A percentile compares a stretch with the other conserved stretches of the same genome.
phyloP scores from a whole-genome alignment of 2,113 vertebrate species.

The Hoplias malabaricus region DNA sequence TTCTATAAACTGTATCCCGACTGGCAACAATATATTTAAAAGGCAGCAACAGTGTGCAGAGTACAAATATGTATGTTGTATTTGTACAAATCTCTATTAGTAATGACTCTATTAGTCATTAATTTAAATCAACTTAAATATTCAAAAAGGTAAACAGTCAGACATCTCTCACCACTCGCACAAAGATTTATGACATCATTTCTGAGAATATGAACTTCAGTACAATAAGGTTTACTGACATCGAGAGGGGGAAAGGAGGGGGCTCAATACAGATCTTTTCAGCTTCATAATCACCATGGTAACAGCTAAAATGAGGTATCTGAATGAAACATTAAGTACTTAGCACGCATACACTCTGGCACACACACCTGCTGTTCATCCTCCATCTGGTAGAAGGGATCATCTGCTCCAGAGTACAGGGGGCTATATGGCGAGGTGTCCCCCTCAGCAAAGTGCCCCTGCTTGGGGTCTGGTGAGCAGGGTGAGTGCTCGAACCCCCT shows the following conservation, averaged over 20 bases:
- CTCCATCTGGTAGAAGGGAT: constrained; percentile 46
- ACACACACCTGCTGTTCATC: constrained; percentile 58
- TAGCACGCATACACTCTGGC: not conserved
- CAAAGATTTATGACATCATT: not conserved
- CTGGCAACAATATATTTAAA: too few relatives aligned
- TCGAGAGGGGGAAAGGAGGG: not conserved
- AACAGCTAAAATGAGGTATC: constrained; percentile 9
- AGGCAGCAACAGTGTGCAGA: too few relatives aligned
- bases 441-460: constrained; percentile 18
- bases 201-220: not conserved
- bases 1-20: too few relatives aligned
- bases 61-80: not conserved
- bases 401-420: constrained; percentile 50
- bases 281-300: constrained; percentile 33
- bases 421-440: constrained; percentile 45
- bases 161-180: not conserved
- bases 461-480: constrained; percentile 39
- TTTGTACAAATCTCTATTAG: too few relatives aligned
- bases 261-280: not conserved
- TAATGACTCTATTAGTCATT: not conserved
- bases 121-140: not conserved
- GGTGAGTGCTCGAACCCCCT: constrained; percentile 35
- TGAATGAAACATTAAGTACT: constrained; percentile 36
- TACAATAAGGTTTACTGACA: not conserved
- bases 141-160: too few relatives aligned